Evolutionary conservation across 2,797 vertebrate species (phyloP).

Genomic region (Staurois parvus): DNA sequence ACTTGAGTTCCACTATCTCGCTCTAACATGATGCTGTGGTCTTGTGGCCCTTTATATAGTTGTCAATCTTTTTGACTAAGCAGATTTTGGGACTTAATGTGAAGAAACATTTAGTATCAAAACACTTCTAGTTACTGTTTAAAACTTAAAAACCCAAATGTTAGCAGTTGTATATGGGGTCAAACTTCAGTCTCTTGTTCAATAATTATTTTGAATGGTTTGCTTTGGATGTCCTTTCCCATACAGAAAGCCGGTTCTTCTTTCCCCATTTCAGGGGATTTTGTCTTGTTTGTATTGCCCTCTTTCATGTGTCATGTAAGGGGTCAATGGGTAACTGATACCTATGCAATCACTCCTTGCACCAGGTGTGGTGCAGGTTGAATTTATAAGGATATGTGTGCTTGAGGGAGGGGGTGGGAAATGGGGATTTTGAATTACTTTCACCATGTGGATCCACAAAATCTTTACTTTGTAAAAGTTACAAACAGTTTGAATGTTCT

Average conservation of each 20-base stretch:
- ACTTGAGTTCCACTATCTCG: background rate
- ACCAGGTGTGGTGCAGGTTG: background rate
- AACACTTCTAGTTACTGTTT: background rate
- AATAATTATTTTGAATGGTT: background rate
- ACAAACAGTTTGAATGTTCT: conserved; percentile 59
- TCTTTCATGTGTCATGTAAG: background rate
- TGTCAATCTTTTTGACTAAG: background rate
- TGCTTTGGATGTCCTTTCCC: conserved; percentile 26
- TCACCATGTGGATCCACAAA: conserved; percentile 64
- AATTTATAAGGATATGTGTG: conserved; percentile 8
- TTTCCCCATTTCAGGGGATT: conserved; percentile 1
- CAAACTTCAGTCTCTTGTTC: background rate
- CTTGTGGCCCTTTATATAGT: background rate
- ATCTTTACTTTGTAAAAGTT: conserved; percentile 64
- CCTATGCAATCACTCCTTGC: conserved; percentile 21
- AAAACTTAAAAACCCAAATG: background rate
- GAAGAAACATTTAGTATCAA: background rate
- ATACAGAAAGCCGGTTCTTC: conserved; percentile 31
- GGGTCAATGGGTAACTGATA: background rate
- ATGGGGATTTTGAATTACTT: conserved; percentile 61
- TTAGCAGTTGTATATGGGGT: background rate
- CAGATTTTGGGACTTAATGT: background rate
- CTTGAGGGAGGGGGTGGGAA: background rate
- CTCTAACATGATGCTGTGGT: background rate
- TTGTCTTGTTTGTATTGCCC: background rate